Conservation (phyloP, 2,113 vertebrate genomes). For the Petrocephalus microphthalmus region DNA sequence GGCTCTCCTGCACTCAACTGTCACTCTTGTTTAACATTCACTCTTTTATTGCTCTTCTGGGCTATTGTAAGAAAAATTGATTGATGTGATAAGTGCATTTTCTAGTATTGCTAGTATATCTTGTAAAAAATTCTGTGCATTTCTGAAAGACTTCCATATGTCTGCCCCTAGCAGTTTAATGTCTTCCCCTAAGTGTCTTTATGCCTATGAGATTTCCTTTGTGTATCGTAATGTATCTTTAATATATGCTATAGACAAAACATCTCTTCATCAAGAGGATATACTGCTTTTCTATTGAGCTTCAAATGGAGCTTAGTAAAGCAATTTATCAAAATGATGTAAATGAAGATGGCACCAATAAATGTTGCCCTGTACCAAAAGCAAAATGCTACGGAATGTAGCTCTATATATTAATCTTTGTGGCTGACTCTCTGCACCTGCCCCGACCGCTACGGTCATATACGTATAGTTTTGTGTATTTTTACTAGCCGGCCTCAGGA, state of each 20-base stretch:
- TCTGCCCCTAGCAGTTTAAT: neutral
- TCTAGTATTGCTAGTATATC: neutral
- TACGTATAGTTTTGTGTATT: neutral
- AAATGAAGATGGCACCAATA: neutral
- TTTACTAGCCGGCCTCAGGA: neutral
- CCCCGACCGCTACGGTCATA: neutral
- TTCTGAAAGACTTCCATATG: neutral
- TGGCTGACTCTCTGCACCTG: neutral
- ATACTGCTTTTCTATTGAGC: neutral
- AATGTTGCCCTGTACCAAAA: neutral
- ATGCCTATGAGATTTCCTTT: neutral
- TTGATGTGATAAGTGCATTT: neutral
- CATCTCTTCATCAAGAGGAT: neutral
- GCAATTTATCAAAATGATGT: neutral
- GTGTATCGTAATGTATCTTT: neutral
- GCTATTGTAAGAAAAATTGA: neutral
- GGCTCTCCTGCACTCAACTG: neutral
- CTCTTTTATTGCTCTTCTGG: neutral
- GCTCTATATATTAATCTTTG: neutral
- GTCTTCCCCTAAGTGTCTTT: neutral
- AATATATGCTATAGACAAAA: neutral
- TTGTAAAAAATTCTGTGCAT: neutral
- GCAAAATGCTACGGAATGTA: neutral
- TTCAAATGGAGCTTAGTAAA: neutral
- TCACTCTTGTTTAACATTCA: neutral